Evolutionary conservation across 35 echinoderm and acorn worm species (phyloP).

Genomic region (Chiridota heheva): DNA sequence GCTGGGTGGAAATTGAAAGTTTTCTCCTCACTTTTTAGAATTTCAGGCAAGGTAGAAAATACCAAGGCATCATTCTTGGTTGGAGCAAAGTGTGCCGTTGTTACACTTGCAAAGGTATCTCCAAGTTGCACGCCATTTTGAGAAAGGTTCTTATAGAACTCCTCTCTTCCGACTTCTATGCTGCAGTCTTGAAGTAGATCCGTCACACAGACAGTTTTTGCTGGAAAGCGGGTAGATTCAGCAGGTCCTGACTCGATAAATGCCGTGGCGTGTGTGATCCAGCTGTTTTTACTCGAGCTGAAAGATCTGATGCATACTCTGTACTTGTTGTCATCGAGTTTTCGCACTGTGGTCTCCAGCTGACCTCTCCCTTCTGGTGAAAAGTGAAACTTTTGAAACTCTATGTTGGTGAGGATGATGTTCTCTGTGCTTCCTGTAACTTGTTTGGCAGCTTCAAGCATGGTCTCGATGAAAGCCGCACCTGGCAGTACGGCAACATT

Average conservation of each 20-base stretch:
- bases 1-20: constrained; percentile 47
- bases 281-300: background rate
- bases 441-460: background rate
- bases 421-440: too few species aligned
- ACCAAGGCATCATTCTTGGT: background rate
- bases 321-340: background rate
- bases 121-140: constrained; percentile 34
- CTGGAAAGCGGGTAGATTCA: background rate
- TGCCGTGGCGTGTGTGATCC: background rate
- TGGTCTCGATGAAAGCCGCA: constrained; percentile 33
- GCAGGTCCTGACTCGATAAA: background rate
- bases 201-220: background rate
- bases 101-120: background rate
- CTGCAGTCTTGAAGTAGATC: background rate
- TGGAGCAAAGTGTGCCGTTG: background rate
- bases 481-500: constrained; percentile 20
- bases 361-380: background rate
- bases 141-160: background rate
- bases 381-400: constrained; percentile 42
- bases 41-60: constrained; percentile 1
- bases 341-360: background rate
- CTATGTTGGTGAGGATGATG: background rate
- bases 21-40: background rate
- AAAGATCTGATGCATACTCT: background rate
- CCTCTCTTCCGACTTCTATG: background rate